phyloP scores from a whole-genome alignment of 1,140 invertebrate genomes.

The Lethrus apterus region DNA sequence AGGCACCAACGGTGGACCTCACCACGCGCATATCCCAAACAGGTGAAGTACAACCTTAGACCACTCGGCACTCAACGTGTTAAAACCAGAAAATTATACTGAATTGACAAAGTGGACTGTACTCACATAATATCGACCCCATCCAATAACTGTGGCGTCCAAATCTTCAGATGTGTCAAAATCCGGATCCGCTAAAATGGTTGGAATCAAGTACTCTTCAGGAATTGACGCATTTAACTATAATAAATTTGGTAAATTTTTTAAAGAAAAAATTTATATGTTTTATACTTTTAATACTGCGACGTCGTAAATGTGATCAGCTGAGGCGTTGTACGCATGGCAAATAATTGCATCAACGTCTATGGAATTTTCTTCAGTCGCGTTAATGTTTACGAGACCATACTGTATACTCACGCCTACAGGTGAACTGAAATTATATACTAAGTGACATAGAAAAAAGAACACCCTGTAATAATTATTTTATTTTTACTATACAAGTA shows the following conservation, averaged over 20 bases:
- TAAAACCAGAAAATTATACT: conserved; percentile 1
- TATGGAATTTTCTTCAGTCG: conserved; percentile 6
- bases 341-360: conserved; percentile 9
- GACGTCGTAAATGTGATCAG: conserved; percentile 15
- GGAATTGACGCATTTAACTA: conserved; percentile 13
- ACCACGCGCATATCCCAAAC: too few species aligned
- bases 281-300: conserved; percentile 10
- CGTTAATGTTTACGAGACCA: conserved; percentile 2
- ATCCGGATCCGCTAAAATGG: conserved; percentile 10
- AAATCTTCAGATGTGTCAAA: not conserved
- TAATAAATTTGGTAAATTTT: conserved; percentile 4
- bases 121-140: conserved; percentile 4
- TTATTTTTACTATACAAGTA: too few species aligned
- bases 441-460: too few species aligned
- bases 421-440: too few species aligned
- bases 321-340: conserved; percentile 5
- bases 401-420: conserved; percentile 12
- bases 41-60: too few species aligned
- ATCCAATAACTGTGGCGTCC: conserved; percentile 1
- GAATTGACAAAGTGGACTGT: not conserved
- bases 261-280: conserved; percentile 7
- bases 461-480: too few species aligned
- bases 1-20: too few species aligned
- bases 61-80: too few species aligned
- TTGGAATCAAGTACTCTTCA: conserved; percentile 12